Conservation (phyloP, 2,888 invertebrate species). For the Pseudococcus viburni region DNA sequence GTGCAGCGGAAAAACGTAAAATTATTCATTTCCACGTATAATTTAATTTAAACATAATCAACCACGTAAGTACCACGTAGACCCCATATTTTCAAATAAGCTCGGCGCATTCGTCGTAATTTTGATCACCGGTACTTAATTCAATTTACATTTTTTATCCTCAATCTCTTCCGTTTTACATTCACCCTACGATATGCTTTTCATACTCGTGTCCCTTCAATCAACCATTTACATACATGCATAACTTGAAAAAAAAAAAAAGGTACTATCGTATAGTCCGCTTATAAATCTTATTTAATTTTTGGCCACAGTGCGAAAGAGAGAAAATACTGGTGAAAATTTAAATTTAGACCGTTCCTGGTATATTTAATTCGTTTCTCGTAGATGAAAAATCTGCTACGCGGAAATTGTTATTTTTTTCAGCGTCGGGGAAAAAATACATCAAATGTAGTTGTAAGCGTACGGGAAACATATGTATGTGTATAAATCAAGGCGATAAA, state of each 20-base stretch:
- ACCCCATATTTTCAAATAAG: not conserved
- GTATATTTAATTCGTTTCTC: constrained; percentile 42
- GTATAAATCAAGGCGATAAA: constrained; percentile 36
- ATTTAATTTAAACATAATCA: constrained; percentile 23
- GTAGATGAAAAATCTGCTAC: constrained; percentile 37
- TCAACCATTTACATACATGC: constrained; percentile 9
- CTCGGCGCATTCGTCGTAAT: not conserved
- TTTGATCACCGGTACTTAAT: constrained; percentile 36
- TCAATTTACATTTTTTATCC: constrained; percentile 43
- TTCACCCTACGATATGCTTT: not conserved
- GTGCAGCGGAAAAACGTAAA: not conserved
- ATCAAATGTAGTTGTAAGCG: not conserved
- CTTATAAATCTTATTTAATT: constrained; percentile 42
- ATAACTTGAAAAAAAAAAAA: not conserved
- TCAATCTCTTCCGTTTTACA: not conserved
- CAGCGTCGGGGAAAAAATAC: not conserved
- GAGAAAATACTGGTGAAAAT: constrained; percentile 9
- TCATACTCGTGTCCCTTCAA: not conserved
- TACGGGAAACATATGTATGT: not conserved
- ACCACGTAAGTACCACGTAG: not conserved
- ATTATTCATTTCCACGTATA: constrained; percentile 9
- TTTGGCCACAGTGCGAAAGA: constrained; percentile 17
- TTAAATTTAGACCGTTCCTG: constrained; percentile 30
- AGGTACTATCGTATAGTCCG: not conserved
- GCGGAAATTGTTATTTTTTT: constrained; percentile 39